Evolutionary conservation across 2,113 vertebrate species (phyloP), one percentile per base, ranked within the genome.

Genomic region (Chamaetylas fuelleborni): DNA sequence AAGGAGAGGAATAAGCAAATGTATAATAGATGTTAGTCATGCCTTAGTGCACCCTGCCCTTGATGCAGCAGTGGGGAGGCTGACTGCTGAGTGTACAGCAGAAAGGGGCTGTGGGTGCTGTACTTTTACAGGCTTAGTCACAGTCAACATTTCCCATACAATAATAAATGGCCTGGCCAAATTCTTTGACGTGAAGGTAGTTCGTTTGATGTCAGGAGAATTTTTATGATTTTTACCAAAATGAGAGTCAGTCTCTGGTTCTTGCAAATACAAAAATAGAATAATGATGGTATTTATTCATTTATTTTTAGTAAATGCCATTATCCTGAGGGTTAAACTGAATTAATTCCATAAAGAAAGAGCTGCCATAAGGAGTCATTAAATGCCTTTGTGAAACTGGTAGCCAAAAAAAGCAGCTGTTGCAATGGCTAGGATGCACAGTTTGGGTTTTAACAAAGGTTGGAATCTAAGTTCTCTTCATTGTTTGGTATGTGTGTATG

Each of bases 151-250:
- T 95, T 77, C 71, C 54, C 8, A 1, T 48, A 26, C 26, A 85
- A 11, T 38, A 86, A 58, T 19, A 87, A 95, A 76, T 2, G 4
- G 14, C 33, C 50, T 60, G 23, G 57, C 14, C 57, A 87, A 76
- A 94, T 65, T 69, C 56, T 45, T 72, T 73, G 62, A 91, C 61
- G 31, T 25, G 72, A 92, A 79, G 29, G 50, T 61, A 48, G 19
- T 48, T 88, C 38, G 45, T 92, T 85, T 89, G 73, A 92, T 87
- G 81, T 90, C n/a, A 66, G 70, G 28, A 72, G 34, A 92, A 70
- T 48, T 90, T 47, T 79, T 93, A 64, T 66, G 58, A 69, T 95
- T 95, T 92, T 86, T 58, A 80, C 42, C 50, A 62, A 92, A 89
- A 92, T 65, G 24, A 89, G 33, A 92, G 31, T 87, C 67, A 31